phyloP scores from a whole-genome alignment of 2,113 vertebrate species.

The Notothenia rossii region DNA sequence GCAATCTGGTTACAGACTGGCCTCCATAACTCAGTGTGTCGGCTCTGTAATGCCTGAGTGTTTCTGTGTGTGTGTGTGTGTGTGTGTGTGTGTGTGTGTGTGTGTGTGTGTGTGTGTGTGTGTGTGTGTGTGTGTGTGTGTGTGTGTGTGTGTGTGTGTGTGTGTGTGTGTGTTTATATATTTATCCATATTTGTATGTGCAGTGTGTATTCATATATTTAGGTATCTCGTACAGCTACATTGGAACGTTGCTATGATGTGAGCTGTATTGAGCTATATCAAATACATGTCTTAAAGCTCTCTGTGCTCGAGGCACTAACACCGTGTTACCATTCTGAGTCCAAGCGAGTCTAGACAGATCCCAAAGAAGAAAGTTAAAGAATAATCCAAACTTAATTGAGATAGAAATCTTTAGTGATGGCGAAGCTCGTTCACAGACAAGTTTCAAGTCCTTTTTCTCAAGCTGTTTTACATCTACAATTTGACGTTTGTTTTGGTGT shows the following conservation, averaged over 20 bases:
- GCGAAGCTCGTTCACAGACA: not conserved
- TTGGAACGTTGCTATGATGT: not conserved
- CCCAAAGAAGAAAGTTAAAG: not conserved
- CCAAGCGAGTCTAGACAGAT: no score
- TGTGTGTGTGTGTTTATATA: not conserved
- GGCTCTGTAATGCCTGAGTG: constrained; percentile 28
- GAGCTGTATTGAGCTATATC: not conserved
- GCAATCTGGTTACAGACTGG: constrained; percentile 72
- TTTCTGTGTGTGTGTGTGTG: constrained; percentile 1
- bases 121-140: not conserved
- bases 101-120: not conserved
- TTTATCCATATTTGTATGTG: not conserved
- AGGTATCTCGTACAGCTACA: not conserved
- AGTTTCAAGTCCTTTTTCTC: not conserved
- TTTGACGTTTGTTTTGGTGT: not conserved
- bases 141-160: not conserved
- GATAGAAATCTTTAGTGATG: not conserved
- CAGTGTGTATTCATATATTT: not conserved
- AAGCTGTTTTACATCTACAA: no score
- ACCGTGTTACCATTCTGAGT: not conserved
- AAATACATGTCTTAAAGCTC: not conserved
- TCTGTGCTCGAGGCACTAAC: not conserved
- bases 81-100: not conserved
- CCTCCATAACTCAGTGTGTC: constrained; percentile 48
- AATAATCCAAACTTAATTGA: not conserved